These are phyloP conservation scores for Gastracanthus pulcherrimus DNA, from an alignment of 2,888 invertebrate species.

Conservation along the genomic window DNA sequence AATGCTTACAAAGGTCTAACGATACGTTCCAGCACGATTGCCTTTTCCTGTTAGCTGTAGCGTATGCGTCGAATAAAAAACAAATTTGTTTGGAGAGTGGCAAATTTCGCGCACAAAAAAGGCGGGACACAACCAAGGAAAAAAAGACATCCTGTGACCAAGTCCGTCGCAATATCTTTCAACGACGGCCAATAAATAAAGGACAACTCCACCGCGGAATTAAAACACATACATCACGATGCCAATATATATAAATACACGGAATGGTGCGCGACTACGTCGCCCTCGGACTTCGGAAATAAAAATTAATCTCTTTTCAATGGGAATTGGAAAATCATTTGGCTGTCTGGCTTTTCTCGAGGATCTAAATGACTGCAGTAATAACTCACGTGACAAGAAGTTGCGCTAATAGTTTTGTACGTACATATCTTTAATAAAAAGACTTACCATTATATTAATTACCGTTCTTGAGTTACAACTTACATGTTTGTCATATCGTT, in stretches of 20 bases:
- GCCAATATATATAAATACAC: background rate
- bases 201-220: constrained; percentile 69
- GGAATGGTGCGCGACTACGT: constrained; percentile 9
- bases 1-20: no score
- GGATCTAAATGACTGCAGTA: no score
- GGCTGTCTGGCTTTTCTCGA: no score
- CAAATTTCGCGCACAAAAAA: constrained; percentile 12
- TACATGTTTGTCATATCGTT: no score
- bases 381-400: no score
- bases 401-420: no score
- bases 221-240: constrained; percentile 74
- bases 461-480: no score
- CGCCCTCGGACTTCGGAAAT: constrained; percentile 38
- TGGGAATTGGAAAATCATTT: constrained; percentile 57
- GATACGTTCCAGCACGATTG: no score
- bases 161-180: constrained; percentile 71
- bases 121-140: background rate
- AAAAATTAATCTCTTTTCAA: constrained; percentile 55
- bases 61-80: background rate
- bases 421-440: no score
- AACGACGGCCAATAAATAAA: constrained; percentile 74
- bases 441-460: no score
- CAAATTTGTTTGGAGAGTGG: background rate
- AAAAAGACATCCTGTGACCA: constrained; percentile 62
- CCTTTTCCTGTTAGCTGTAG: background rate